Evolutionary conservation across 2,888 invertebrate genomes (phyloP), one percentile per base, ranked within the genome.

Genomic region (Ormyrus pomaceus): DNA sequence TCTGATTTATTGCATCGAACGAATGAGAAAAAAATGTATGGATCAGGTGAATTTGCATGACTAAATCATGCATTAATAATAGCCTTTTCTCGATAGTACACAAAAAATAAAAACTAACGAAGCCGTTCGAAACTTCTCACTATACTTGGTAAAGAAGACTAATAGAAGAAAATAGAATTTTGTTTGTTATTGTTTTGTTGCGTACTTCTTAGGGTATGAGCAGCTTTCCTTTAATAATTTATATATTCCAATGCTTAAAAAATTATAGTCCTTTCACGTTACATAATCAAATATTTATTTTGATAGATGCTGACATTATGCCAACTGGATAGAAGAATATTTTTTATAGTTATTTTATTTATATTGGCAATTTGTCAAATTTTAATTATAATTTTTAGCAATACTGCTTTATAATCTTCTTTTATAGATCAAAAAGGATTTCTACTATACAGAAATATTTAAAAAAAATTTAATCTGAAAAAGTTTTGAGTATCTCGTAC

Each of bases 41-140:
- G 45, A 56, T 79, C 11, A 19, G 45, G 45, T 79, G 72, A 79
- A 79, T 74, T 69, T 74, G 69, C 70, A 68, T 74, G 69, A 10
- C 45, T 62, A 9, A 45, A 45, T 50, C 53, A 69, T 68, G 55
- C 62, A 51, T 19, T 5, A n/a, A 10, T n/a, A 73, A 10, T n/a
- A 73, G 72, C 55, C 73, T 73, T 73, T 64, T 69, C 50, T 77
- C 19, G 19, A 68, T 68, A 51, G 34, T 56, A 61, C 9, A 50
- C 13, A 48, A 66, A 53, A 66, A 70, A 10, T 50, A 34, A 48
- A 53, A 59, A 69, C 45, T 48, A 75, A 45, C 34, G 10, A 75
- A 68, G 19, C 46, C 66, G 10, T 46, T 68, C 34, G 10, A 75
- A 68, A n/a, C 46, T 58, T 6, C 19, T 59, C 5, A 53, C 9